Evolutionary conservation across 37 sponge, comb jelly and placozoan genomes (phyloP).

Genomic region (Halisarca cf. caerulea): DNA sequence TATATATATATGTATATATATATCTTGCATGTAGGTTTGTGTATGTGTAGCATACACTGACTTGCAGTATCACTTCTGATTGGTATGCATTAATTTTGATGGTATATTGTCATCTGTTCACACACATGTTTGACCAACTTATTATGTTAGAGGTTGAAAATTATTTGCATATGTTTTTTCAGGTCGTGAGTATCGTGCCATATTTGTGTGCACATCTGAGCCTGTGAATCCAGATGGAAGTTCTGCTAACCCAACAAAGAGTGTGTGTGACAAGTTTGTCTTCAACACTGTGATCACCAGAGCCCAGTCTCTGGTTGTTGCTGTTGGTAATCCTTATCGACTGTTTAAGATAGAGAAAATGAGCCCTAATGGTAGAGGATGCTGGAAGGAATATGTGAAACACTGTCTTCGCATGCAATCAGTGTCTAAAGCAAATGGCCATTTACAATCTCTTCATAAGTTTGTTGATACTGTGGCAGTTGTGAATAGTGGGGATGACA

Average conservation of each 20-base stretch:
- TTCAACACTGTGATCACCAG: constrained; percentile 65
- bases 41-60: too few species aligned
- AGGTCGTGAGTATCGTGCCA: constrained; percentile 29
- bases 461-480: too few species aligned
- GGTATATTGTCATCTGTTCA: too few species aligned
- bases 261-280: constrained; percentile 40
- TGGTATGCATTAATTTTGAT: too few species aligned
- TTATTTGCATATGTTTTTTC: too few species aligned
- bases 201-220: constrained; percentile 29
- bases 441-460: too few species aligned
- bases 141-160: too few species aligned
- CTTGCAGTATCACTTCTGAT: too few species aligned
- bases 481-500: too few species aligned
- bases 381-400: constrained; percentile 8
- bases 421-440: background rate
- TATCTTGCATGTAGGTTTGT: too few species aligned
- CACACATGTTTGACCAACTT: too few species aligned
- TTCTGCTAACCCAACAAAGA: constrained; percentile 43
- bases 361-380: constrained; percentile 6
- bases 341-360: constrained; percentile 29
- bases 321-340: constrained; percentile 56
- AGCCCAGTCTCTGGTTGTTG: constrained; percentile 56
- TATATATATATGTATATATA: too few species aligned
- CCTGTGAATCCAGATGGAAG: constrained; percentile 9
- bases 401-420: background rate